Percentiles rank a stretch among this genome's conserved stretches.
Evolutionary conservation across 2,888 invertebrate genomes (phyloP).

Genomic region (Drosophila peninsularis): DNA sequence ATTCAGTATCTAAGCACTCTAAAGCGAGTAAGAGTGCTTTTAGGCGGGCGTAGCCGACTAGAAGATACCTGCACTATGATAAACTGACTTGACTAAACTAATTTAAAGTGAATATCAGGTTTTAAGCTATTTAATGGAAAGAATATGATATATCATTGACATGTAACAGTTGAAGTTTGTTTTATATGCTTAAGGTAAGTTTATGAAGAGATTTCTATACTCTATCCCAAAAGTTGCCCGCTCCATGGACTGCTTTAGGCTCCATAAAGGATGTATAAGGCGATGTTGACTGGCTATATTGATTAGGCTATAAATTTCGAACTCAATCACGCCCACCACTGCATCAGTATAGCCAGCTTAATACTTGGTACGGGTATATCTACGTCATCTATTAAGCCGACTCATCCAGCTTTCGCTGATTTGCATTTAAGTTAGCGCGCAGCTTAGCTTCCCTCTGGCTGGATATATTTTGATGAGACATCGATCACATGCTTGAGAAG

Average conservation of each 20-base stretch:
- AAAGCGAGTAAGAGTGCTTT: neutral
- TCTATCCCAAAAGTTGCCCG: too few relatives aligned
- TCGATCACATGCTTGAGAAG: slow-evolving; percentile 1
- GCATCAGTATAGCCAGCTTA: neutral
- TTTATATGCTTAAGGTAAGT: too few relatives aligned
- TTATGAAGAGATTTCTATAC: too few relatives aligned
- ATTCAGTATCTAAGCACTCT: neutral
- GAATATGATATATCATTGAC: neutral
- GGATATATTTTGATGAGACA: neutral
- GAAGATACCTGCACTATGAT: neutral
- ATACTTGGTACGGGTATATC: neutral
- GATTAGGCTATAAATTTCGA: neutral
- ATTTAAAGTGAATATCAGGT: too few relatives aligned
- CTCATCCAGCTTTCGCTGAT: neutral
- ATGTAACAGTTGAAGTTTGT: too few relatives aligned
- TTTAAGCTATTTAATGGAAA: neutral
- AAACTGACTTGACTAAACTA: too few relatives aligned
- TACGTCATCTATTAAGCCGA: neutral
- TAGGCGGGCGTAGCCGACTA: neutral
- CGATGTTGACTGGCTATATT: too few relatives aligned
- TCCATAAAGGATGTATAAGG: too few relatives aligned
- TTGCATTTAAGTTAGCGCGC: neutral
- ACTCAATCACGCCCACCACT: neutral
- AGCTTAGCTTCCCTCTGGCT: neutral
- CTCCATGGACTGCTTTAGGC: too few relatives aligned